Base-by-base conservation (phyloP, 64 coral and sea anemone species). In the Platygyra sinensis region DNA sequence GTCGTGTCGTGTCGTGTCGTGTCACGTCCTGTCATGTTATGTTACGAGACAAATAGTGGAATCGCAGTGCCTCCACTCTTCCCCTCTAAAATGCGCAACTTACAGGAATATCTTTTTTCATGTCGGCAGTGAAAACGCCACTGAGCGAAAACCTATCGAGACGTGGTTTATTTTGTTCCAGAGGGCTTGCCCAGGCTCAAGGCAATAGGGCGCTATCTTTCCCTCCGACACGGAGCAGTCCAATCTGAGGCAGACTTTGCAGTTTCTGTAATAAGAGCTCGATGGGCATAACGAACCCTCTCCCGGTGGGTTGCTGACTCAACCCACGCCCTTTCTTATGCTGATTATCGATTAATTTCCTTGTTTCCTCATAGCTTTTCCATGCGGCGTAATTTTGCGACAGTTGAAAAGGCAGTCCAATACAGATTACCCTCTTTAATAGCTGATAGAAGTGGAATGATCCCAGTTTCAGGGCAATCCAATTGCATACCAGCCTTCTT, bases 281-380 rank as follows among this genome's bases (percentile, higher is more conserved):
- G 60, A 17, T 81, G 88, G 76, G 88, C 20, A 81, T 90, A 49
- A 81, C 81, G 62, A 90, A 90, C 31, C 80, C 77, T 24, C 24
- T 69, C 27, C 32, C 88, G 6, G 24, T n/a, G 0, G 76, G 46
- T 13, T 76, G 74, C 36, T 10, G 11, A 5, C 29, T 81, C 88
- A 27, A 79, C n/a, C 31, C 55, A 89, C 57, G 52, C n/a, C 75
- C 75, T 60, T 80, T 39, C 2, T 51, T 14, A 9, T 33, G n/a
- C 52, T 82, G 78, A 25, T 90, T 22, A 19, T 31, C 22, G 7
- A 90, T 36, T 74, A 82, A n/a, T n/a, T n/a, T 5, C 33, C 10
- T 31, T 72, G 27, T 4, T n/a, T n/a, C n/a, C n/a, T n/a, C n/a
- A n/a, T n/a, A n/a, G 49, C 60, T 81, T 29, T 32, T 60, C 64